phyloP scores from a whole-genome alignment of 2,797 vertebrate species.

The Anguilla marmorata region DNA sequence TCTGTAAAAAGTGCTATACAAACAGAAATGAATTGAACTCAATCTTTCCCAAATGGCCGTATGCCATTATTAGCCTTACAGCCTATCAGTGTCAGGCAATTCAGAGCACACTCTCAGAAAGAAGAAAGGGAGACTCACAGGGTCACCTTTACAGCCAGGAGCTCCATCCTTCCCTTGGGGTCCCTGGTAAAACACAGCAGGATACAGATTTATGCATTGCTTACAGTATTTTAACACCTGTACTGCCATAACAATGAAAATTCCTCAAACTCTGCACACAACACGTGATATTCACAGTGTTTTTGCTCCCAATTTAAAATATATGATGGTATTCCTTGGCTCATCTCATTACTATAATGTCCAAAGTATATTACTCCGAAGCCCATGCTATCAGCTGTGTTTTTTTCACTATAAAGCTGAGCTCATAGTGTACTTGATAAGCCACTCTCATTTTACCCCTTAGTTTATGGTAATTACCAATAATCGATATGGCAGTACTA shows the following conservation, averaged over 20 bases:
- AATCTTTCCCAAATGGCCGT: background rate
- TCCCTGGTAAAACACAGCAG: constrained; percentile 63
- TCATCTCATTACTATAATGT: background rate
- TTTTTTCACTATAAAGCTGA: background rate
- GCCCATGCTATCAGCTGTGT: background rate
- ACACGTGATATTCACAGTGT: background rate
- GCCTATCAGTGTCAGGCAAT: background rate
- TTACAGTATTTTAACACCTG: background rate
- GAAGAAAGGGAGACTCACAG: constrained; percentile 59
- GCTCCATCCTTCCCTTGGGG: constrained; percentile 63
- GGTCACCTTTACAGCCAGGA: constrained; percentile 72
- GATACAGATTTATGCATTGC: constrained; percentile 61
- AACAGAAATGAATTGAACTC: no score
- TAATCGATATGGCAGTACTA: no score
- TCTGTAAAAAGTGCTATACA: no score
- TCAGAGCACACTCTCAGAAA: background rate
- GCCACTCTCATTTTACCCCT: no score
- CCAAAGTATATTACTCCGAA: background rate
- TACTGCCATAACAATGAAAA: background rate
- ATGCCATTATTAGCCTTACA: background rate
- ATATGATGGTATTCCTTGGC: background rate
- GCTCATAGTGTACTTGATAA: no score
- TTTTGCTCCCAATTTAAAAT: background rate
- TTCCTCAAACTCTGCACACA: background rate
- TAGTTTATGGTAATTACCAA: no score